phyloP scores from a whole-genome alignment of 1,140 invertebrate species.

The Apocrypta bakeri region DNA sequence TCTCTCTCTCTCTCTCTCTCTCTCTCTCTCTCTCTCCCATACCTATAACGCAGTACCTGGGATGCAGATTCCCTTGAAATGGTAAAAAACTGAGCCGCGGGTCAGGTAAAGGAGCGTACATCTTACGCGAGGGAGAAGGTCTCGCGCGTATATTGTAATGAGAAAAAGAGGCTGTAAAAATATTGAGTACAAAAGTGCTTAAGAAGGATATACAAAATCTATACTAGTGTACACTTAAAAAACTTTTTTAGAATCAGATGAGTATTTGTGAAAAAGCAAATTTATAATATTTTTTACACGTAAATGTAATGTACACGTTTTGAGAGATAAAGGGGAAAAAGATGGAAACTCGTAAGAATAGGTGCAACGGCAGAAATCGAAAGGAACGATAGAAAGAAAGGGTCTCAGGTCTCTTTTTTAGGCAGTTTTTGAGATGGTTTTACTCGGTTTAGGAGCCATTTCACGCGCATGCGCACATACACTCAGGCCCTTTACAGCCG shows the following conservation, averaged over 20 bases:
- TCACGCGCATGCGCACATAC: not conserved
- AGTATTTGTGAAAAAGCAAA: too few species aligned
- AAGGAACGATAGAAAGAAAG: not conserved
- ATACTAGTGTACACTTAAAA: conserved; percentile 8
- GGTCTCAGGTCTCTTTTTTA: not conserved
- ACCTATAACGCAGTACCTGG: conserved; percentile 16
- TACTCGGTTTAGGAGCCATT: conserved; percentile 52
- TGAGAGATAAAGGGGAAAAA: not conserved
- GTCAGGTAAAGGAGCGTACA: conserved; percentile 54
- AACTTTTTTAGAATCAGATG: too few species aligned
- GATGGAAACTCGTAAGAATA: not conserved
- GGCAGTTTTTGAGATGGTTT: conserved; percentile 63
- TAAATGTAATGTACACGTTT: too few species aligned
- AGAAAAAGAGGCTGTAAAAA: conserved; percentile 7
- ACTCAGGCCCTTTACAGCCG: conserved; percentile 23
- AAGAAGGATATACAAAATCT: not conserved
- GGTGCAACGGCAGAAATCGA: not conserved
- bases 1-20: not conserved
- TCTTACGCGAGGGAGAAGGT: not conserved
- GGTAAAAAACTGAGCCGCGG: conserved; percentile 52
- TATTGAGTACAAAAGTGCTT: conserved; percentile 1
- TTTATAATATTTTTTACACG: too few species aligned
- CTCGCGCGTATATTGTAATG: not conserved
- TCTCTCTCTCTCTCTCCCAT: not conserved
- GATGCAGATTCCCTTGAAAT: conserved; percentile 59